Base-by-base conservation (phyloP, 2,113 vertebrate genomes). In the Irena cyanogastra region DNA sequence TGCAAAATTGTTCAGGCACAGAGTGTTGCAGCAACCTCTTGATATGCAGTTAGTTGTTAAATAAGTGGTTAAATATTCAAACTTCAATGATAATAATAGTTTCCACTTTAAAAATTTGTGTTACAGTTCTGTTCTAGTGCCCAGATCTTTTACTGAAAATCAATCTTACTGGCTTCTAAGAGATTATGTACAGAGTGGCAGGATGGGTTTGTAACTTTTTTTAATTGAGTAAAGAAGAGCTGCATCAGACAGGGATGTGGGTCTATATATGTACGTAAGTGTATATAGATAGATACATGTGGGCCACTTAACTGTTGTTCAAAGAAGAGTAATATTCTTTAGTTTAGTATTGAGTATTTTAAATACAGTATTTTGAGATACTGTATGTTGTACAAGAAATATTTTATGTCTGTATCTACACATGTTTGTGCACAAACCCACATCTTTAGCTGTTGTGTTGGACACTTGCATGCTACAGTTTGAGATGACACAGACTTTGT, bases 251-350 rank as follows among this genome's bases (percentile, higher is more conserved):
- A 44, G 8, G 15, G 7, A 5, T 6, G 3, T 28, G 10, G 5
- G 2, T 42, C 12, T 79, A 0, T 39, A 1, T 28, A 3, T 35
- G 10, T 33, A 3, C 37, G 11, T 71, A 28, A 20, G 13, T 54
- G 4, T 5, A 8, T 31, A 22, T 2, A n/a, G 14, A 22, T 2
- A n/a, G 14, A 27, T 50, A 20, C 1, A 3, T 13, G 18, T 65
- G 61, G 44, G 39, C 17, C 18, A 31, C 16, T 59, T 80, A 50
- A 21, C 27, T 77, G 23, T 20, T 74, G 15, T 63, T 31, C 60
- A 47, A n/a, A 56, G 7, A 72, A 16, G 5, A 61, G 8, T 20
- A 33, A 45, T 72, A 16, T 33, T 56, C 31, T 64, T 47, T 27
- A 41, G 21, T 66, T 90, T 54, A 39, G 7, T 44, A 60, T 13